Base-by-base conservation (phyloP, 2,797 vertebrate species). In the Scleropages formosus region DNA sequence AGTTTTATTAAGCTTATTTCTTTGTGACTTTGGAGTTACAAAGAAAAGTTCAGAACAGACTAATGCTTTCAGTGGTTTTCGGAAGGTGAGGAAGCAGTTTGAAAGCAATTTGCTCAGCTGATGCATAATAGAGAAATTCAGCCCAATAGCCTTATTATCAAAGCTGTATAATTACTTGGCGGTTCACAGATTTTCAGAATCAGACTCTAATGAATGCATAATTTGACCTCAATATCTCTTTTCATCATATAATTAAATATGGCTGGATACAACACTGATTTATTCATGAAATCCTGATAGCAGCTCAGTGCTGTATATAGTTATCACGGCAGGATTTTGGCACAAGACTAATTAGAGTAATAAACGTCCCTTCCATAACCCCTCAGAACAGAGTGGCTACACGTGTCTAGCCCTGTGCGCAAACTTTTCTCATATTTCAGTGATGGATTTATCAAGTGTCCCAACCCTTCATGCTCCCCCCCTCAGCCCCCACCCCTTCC, bases 251-350 rank as follows among this genome's bases (percentile, higher is more conserved):
- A 2, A 39, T 75, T 56, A 24, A 67, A 75, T 59, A 68, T 59
- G 51, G 49, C 51, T 44, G 31, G 24, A 31, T 67, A 20, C 22
- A 65, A 75, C 59, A 60, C 60, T 75, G 74, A 75, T 67, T 67
- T 75, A 75, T 66, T 75, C 73, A 75, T 66, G 74, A 65, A 58
- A 67, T 67, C 20, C 74, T 15, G 63, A 75, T 49, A 75, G 49
- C 27, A 27, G 51, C 64, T 67, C 27, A 53, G 11, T 67, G 20
- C 4, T 4, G 63, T 56, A 56, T 20, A 65, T 75, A 75, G 53
- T 47, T 46, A 11, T 68, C 67, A 53, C 67, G 22, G 64, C 27
- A 27, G 63, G 64, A 44, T 46, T 39, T 58, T n/a, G 39, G 51
- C 53, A 58, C 51, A 58, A 56, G 16, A 16, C 51, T 22, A 13